phyloP scores from a whole-genome alignment of 2,888 invertebrate genomes.

The Artemia sp. region DNA sequence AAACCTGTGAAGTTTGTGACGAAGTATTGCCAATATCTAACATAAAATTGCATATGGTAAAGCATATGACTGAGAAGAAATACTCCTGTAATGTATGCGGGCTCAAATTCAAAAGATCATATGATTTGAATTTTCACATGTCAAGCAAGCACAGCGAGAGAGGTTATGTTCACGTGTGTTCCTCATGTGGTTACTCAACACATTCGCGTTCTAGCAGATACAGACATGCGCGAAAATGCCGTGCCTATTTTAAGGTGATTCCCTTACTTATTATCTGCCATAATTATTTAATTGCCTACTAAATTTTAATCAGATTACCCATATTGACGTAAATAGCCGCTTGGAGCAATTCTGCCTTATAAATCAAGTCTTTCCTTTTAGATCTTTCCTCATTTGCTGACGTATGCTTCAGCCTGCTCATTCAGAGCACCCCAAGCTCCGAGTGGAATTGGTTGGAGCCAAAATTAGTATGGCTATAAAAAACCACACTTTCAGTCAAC shows the following conservation, averaged over 20 bases:
- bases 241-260: not conserved
- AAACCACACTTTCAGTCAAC: too few species aligned
- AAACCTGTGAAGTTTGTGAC: not conserved
- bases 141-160: conserved; percentile 1
- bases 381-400: too few species aligned
- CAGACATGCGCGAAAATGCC: not conserved
- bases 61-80: conserved; percentile 11
- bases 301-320: too few species aligned
- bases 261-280: too few species aligned
- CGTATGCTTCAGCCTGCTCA: too few species aligned
- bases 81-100: not conserved
- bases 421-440: too few species aligned
- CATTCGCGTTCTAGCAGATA: not conserved
- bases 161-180: not conserved
- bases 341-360: too few species aligned
- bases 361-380: too few species aligned
- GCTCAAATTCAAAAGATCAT: not conserved
- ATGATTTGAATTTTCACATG: conserved; percentile 1
- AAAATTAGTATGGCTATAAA: too few species aligned
- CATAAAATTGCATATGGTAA: not conserved
- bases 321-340: too few species aligned
- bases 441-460: too few species aligned
- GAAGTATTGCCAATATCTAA: not conserved
- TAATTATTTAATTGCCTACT: too few species aligned
- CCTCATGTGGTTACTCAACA: not conserved